A percentile compares a stretch with the other conserved stretches of the same genome.
phyloP scores from a whole-genome alignment of 2,113 vertebrate species.

The Acinonyx jubatus region DNA sequence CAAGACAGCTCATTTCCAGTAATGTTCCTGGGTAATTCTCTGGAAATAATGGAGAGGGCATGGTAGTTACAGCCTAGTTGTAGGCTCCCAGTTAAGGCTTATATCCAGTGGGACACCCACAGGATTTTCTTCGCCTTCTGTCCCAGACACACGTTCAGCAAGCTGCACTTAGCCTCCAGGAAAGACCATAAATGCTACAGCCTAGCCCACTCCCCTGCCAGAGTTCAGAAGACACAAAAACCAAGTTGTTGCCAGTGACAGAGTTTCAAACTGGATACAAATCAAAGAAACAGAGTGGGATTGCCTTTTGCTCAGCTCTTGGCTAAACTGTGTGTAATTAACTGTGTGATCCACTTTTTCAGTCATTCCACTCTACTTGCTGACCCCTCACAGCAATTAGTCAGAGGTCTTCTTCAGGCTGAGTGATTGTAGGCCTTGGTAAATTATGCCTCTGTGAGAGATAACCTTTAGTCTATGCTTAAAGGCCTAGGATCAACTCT shows the following conservation, averaged over 20 bases:
- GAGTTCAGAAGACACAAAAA: neutral
- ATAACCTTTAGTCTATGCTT: neutral
- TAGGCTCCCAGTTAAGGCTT: neutral
- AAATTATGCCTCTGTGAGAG: neutral
- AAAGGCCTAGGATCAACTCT: neutral
- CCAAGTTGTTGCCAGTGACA: neutral
- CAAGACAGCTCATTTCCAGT: slow-evolving; percentile 32
- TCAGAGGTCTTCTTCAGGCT: neutral
- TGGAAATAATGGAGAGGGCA: slow-evolving; percentile 19
- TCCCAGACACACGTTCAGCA: neutral
- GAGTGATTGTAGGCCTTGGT: neutral
- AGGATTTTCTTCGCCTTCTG: neutral
- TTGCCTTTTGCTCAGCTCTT: slow-evolving; percentile 18
- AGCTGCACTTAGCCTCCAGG: neutral
- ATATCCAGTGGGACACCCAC: neutral
- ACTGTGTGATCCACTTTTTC: neutral
- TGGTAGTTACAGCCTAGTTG: neutral
- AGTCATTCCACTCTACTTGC: neutral
- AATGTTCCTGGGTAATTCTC: neutral
- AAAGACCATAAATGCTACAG: neutral
- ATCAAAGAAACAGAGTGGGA: neutral
- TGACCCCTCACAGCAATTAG: neutral
- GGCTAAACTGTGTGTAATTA: neutral
- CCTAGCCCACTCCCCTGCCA: neutral
- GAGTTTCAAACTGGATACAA: slow-evolving; percentile 8